Conservation (phyloP, 2,888 invertebrate genomes). For the Aphodius granarius region DNA sequence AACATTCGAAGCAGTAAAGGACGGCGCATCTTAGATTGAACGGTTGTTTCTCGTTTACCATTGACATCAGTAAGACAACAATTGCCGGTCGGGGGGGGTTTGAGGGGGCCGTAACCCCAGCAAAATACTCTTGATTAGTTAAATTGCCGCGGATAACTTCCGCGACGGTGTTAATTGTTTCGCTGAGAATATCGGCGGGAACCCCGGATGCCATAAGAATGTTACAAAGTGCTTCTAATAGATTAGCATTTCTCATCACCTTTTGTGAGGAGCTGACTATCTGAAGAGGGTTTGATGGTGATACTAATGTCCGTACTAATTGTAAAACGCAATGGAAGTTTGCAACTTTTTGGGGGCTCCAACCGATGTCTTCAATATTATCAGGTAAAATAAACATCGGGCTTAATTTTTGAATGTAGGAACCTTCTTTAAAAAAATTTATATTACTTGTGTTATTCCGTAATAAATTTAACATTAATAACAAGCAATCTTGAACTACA, state of each 20-base stretch:
- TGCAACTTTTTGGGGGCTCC: constrained; percentile 93
- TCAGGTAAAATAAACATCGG: constrained; percentile 84
- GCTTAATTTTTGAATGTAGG: constrained; percentile 86
- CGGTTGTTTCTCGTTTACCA: constrained; percentile 98
- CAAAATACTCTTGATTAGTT: constrained; percentile 89
- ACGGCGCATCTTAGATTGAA: constrained; percentile 88
- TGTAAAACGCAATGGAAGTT: constrained; percentile 93
- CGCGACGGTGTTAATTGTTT: constrained; percentile 84
- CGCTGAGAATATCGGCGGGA: constrained; percentile 93
- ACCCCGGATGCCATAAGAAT: constrained; percentile 96
- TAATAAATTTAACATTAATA: constrained; percentile 89
- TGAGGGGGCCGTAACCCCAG: constrained; percentile 88
- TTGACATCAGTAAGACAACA: constrained; percentile 93
- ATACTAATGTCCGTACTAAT: constrained; percentile 87
- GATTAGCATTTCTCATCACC: constrained; percentile 81
- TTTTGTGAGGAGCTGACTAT: constrained; percentile 81
- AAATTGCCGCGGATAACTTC: constrained; percentile 91
- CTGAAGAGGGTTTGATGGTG: constrained; percentile 90
- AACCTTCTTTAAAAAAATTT: constrained; percentile 97
- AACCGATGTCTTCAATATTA: constrained; percentile 72
- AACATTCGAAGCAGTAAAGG: constrained; percentile 96
- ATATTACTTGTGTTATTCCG: constrained; percentile 97
- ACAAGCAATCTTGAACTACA: constrained; percentile 96
- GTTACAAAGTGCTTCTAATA: constrained; percentile 80
- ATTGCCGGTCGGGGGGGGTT: constrained; percentile 93